Conservation (phyloP, 2,113 vertebrate genomes). For the Taurulus bubalis region DNA sequence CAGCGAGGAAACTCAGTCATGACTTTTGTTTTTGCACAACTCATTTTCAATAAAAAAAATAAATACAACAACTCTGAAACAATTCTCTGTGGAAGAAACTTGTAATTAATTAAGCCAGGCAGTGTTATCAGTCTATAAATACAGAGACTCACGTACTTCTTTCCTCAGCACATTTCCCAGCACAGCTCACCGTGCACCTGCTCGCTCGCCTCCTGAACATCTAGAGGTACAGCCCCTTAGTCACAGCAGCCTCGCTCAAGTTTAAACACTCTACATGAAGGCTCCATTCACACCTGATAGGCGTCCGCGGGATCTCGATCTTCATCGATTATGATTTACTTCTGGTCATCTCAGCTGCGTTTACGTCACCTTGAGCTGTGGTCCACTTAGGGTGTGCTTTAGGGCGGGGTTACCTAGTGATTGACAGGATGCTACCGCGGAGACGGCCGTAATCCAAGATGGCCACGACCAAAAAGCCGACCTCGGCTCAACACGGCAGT, state of each 20-base stretch:
- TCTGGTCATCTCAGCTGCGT: not conserved
- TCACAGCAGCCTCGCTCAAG: not conserved
- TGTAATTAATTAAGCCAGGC: slow-evolving; percentile 65
- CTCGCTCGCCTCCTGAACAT: slow-evolving; percentile 37
- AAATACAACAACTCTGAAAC: slow-evolving; percentile 36
- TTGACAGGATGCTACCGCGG: not conserved
- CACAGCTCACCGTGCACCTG: slow-evolving; percentile 28
- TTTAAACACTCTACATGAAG: not conserved
- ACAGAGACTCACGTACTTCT: slow-evolving; percentile 18
- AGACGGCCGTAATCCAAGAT: not conserved
- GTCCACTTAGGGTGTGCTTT: too few species aligned
- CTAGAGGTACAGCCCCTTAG: not conserved
- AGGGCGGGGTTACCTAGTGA: too few species aligned
- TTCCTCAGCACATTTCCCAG: slow-evolving; percentile 38
- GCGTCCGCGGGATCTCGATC: not conserved
- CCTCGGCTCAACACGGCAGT: not conserved
- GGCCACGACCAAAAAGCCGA: too few species aligned
- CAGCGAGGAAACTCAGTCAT: slow-evolving; percentile 55
- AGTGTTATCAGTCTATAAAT: slow-evolving; percentile 61
- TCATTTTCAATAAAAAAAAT: slow-evolving; percentile 71
- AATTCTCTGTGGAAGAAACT: slow-evolving; percentile 50
- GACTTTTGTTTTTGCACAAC: slow-evolving; percentile 71
- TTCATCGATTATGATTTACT: not conserved
- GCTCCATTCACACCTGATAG: not conserved
- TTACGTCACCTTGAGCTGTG: not conserved